phyloP scores from a whole-genome alignment of 2,797 vertebrate genomes.

The Choloepus didactylus region DNA sequence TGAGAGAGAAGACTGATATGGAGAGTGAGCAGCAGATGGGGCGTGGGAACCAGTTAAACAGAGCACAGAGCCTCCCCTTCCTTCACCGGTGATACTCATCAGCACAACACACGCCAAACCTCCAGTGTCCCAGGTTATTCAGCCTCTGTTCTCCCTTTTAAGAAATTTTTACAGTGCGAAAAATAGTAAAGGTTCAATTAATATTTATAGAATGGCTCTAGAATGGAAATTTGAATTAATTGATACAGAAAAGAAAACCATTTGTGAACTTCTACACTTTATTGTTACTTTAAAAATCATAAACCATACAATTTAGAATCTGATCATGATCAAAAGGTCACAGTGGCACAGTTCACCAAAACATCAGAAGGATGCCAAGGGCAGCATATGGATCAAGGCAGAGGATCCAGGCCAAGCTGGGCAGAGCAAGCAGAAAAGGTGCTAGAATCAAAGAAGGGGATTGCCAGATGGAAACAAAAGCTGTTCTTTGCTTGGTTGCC shows the following conservation, averaged over 20 bases:
- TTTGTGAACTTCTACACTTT: neutral
- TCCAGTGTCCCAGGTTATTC: neutral
- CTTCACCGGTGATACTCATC: neutral
- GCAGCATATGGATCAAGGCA: neutral
- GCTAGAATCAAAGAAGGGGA: neutral
- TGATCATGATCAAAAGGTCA: neutral
- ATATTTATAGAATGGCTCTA: neutral
- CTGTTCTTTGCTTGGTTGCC: neutral
- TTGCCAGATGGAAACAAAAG: neutral
- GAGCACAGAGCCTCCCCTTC: neutral
- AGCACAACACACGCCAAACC: neutral
- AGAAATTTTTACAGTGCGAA: neutral
- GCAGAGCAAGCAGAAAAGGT: neutral
- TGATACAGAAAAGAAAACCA: neutral
- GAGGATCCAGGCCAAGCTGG: neutral
- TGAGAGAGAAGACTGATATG: fast-evolving
- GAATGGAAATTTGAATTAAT: neutral
- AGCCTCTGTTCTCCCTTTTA: neutral
- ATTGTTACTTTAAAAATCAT: neutral
- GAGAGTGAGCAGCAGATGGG: no score
- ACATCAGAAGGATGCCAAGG: neutral
- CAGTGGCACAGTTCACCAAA: neutral
- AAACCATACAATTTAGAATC: neutral
- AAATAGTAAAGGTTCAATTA: neutral
- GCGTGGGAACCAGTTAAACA: fast-evolving